Evolutionary conservation across 2,797 vertebrate species (phyloP).

Genomic region (Muscicapa striata): DNA sequence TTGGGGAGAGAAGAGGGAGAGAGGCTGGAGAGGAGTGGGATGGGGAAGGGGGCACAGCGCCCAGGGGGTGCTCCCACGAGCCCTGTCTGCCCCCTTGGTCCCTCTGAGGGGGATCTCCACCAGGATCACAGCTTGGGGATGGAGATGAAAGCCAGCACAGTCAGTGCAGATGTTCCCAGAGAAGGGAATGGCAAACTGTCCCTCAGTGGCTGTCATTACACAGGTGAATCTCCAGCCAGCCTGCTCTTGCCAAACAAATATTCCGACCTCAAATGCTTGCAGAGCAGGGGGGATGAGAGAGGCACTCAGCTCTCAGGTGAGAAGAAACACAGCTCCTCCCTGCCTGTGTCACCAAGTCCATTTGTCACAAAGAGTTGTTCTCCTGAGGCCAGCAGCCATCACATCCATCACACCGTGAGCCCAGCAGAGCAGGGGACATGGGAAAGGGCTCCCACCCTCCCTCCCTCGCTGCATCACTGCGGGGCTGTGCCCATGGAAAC

Average conservation of each 20-base stretch:
- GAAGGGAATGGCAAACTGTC: neutral
- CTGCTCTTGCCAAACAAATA: neutral
- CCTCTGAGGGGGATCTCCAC: neutral
- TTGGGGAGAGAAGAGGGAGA: neutral
- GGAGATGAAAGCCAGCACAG: neutral
- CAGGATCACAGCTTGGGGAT: neutral
- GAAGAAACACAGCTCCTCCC: fast-evolving
- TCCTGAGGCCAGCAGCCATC: neutral
- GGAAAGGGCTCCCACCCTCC: neutral
- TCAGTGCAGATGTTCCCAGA: neutral
- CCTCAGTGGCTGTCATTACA: neutral
- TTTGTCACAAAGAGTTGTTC: neutral
- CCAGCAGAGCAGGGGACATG: neutral
- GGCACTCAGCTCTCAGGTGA: neutral
- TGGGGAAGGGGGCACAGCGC: neutral
- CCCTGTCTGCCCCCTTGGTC: neutral
- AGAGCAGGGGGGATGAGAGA: fast-evolving
- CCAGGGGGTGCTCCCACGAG: fast-evolving
- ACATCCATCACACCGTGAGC: fast-evolving
- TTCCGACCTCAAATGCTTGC: neutral
- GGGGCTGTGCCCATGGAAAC: fast-evolving
- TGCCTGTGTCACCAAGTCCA: fast-evolving
- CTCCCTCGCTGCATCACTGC: neutral
- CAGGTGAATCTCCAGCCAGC: neutral
- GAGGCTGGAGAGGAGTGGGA: neutral